phyloP scores from a whole-genome alignment of 2,797 vertebrate genomes.

The Hippoglossus hippoglossus region DNA sequence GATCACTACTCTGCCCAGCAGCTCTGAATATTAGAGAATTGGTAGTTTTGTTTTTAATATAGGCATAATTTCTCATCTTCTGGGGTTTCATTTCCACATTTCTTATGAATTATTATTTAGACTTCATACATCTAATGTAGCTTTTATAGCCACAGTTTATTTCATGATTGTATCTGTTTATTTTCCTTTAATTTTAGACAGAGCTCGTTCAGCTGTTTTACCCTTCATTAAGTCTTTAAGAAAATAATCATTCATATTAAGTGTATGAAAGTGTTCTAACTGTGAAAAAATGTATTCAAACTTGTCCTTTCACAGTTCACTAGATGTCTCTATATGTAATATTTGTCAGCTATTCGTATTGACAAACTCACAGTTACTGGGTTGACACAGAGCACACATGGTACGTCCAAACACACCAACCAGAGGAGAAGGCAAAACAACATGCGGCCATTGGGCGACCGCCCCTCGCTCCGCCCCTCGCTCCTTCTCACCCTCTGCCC shows the following conservation, averaged over 20 bases:
- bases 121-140: no score
- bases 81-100: no score
- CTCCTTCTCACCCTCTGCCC: slow-evolving; percentile 49
- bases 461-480: slow-evolving; percentile 17
- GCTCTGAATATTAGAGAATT: no score
- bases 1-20: no score
- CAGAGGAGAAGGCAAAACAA: not conserved
- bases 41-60: no score
- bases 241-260: no score
- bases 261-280: not conserved
- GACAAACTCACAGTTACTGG: not conserved
- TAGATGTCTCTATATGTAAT: not conserved
- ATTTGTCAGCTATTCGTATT: not conserved
- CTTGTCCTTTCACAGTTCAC: not conserved
- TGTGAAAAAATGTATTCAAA: no score
- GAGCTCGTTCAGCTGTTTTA: not conserved
- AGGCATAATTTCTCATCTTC: no score
- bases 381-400: not conserved
- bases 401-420: not conserved
- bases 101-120: no score
- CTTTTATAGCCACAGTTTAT: no score
- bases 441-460: slow-evolving; percentile 7
- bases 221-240: not conserved
- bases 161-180: no score
- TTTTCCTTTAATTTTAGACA: no score